Evolutionary conservation across 2,797 vertebrate genomes (phyloP), one percentile per base, ranked within the genome.

Genomic region (Gila robusta): DNA sequence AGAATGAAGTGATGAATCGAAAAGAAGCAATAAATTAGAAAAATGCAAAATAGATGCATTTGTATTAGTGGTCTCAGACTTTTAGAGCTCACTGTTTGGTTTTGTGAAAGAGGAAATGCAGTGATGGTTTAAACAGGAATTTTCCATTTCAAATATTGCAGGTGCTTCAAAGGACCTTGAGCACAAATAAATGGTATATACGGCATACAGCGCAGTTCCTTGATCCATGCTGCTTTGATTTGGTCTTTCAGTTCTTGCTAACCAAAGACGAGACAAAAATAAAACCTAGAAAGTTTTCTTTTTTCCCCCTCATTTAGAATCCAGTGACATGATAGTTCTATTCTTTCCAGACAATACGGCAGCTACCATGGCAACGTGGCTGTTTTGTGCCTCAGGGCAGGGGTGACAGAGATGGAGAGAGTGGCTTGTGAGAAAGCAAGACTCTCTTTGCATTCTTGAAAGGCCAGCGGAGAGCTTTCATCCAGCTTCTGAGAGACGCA

Each of bases 391-490:
- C 14, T 47, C 69, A 79, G 80, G 91, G 90, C 89, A 92, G 90
- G 93, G 94, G 93, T 95, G 95, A 93, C 90, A 92, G 89, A 90
- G 90, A 93, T 87, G 92, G 93, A 92, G 91, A 90, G 93, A 92
- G 91, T 89, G 92, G 90, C 89, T 91, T 89, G 84, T 64, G 77
- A 90, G 91, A 91, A 89, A 88, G 89, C 89, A 81, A 79, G 72
- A 47, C 83, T 85, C 80, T 91, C 84, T 93, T 91, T 93, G 89
- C 91, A 92, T 94, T 90, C 87, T 90, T 91, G 90, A 93, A 91
- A 93, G 81, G 83, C 74, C 81, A 79, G 83, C 32, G 47, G 62
- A 54, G 37, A 83, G 81, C 84, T 83, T 73, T 86, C 81, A 67
- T 83, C 67, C 64, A 79, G 76, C 76, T 10, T 72, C 59, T 86